Percentiles rank a stretch among this genome's conserved stretches.
phyloP scores from a whole-genome alignment of 1,140 invertebrate genomes.

The Cherax quadricarinatus region DNA sequence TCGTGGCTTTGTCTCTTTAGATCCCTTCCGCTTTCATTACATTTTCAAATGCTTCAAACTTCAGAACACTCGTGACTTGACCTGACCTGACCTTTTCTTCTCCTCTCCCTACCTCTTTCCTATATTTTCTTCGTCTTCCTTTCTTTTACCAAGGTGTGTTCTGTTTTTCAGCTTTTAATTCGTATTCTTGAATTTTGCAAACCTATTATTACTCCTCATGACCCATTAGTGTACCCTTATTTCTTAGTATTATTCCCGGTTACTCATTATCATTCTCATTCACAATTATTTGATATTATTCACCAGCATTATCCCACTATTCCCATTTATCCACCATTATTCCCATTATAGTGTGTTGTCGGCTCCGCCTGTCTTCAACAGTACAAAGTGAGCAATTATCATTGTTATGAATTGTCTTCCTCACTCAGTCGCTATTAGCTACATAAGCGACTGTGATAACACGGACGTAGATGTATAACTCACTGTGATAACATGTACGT shows the following conservation, averaged over 20 bases:
- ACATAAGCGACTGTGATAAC: no score
- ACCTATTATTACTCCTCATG: not conserved
- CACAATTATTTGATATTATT: not conserved
- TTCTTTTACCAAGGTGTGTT: no score
- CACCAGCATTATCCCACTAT: not conserved
- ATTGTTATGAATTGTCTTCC: not conserved
- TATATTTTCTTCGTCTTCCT: no score
- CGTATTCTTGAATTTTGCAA: not conserved
- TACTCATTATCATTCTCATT: not conserved
- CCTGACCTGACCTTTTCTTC: no score
- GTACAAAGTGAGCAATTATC: not conserved
- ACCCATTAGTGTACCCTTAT: not conserved
- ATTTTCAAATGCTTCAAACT: no score
- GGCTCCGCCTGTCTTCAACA: not conserved
- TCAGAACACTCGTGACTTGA: no score
- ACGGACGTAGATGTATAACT: no score
- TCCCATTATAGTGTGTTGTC: not conserved
- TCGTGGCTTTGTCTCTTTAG: no score
- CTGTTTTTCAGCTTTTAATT: not conserved
- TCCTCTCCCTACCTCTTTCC: no score
- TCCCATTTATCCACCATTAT: not conserved
- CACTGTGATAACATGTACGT: no score
- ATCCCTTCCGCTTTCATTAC: no score
- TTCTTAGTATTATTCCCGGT: not conserved
- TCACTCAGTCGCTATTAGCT: not conserved